Base-by-base conservation (phyloP, 2,888 invertebrate genomes). In the Sussaba pulchella region DNA sequence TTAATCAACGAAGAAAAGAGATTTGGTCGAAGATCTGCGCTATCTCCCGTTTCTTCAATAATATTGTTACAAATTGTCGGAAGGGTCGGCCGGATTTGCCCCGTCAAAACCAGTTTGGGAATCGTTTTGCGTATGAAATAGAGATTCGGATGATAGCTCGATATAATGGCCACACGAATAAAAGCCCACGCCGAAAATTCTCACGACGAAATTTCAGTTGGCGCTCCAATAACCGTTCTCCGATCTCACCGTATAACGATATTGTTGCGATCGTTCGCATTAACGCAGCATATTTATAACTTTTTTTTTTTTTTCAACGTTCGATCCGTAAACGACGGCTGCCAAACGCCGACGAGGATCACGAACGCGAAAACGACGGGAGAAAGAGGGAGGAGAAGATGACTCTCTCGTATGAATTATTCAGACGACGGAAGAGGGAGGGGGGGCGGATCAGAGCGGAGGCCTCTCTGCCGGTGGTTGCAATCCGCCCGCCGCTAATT, bases 401-500 rank as follows among this genome's bases (percentile, higher is more conserved):
- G 57, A 26, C 47, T 50, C 69, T 71, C 81, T 76, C 83, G 80
- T 54, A 88, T 88, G 88, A 88, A 89, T 88, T 87, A 88, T 89
- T 88, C 88, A 88, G 85, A 84, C 75, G 80, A 70, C 69, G 63
- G 64, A 61, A 47, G 52, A 63, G 43, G 54, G 66, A 67, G 39
- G 19, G 31, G 77, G 31, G 64, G 47, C 12, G 31, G 67, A 52
- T 24, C 39, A 59, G 41, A 54, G 52, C 43, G 74, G 66, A 66
- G 8, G 47, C 39, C 61, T 26, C 24, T 66, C n/a, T n/a, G n/a
- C n/a, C 36, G 45, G 57, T 31, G 66, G 24, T 66, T 43, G 81
- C 69, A 74, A 71, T 78, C 54, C 70, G 69, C 72, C 41, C 78
- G 74, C 70, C 80, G 79, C 76, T 84, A 85, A 87, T 85, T 85